Percentiles rank a stretch among this genome's conserved stretches.
Conservation (phyloP, 2,797 vertebrate genomes). For the Micromesistius poutassou region DNA sequence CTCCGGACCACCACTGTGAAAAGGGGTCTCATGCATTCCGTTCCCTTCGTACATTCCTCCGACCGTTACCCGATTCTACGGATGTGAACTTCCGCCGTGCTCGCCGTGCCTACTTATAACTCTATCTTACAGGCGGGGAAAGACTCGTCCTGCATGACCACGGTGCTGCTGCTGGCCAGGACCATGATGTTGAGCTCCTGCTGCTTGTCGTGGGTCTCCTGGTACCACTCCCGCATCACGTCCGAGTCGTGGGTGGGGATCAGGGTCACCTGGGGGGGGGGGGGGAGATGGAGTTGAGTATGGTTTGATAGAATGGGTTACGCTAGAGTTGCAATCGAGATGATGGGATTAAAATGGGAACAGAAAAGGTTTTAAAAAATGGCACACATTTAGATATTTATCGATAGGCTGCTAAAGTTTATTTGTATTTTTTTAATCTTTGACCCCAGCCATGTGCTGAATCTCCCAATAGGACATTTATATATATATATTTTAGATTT, state of each 20-base stretch:
- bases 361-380: too few relatives aligned
- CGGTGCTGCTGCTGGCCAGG: conserved; percentile 97
- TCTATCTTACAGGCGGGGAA: conserved; percentile 99
- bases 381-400: too few relatives aligned
- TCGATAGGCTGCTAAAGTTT: neutral
- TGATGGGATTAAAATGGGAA: too few relatives aligned
- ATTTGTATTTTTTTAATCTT: neutral
- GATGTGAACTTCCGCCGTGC: neutral
- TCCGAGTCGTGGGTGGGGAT: conserved; percentile 98
- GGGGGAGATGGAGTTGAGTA: neutral
- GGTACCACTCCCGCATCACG: conserved; percentile 98
- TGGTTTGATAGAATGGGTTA: neutral
- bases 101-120: conserved; percentile 73
- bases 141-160: conserved; percentile 99
- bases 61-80: neutral
- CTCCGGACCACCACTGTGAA: neutral
- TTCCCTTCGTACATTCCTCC: neutral
- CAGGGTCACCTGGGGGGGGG: conserved; percentile 82
- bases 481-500: too few relatives aligned
- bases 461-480: neutral
- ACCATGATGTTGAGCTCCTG: conserved; percentile 99
- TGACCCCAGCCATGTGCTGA: neutral
- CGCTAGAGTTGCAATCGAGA: neutral
- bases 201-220: conserved; percentile 96
- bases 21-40: neutral